Evolutionary conservation across 2,888 invertebrate genomes (phyloP).

Genomic region (Lasioglossum zephyrum): DNA sequence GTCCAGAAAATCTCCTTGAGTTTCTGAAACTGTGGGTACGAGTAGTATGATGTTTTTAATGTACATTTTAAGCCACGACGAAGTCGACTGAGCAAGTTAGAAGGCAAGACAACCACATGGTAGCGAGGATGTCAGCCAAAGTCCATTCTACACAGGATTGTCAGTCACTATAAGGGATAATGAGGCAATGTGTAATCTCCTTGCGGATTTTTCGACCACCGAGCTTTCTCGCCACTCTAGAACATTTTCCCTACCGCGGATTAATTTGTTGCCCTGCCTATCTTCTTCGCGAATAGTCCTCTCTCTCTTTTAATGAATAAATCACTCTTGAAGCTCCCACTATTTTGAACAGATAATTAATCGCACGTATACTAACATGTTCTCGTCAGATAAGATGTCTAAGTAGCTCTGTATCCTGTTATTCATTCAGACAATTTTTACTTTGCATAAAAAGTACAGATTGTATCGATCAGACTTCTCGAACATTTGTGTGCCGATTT

Average conservation of each 20-base stretch:
- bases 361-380: not conserved
- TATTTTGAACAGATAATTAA: not conserved
- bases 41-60: constrained; percentile 45
- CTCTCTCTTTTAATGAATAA: not conserved
- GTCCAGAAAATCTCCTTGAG: constrained; percentile 20
- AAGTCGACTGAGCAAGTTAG: not conserved
- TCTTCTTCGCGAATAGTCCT: not conserved
- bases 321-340: not conserved
- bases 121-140: not conserved
- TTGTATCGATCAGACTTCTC: not conserved
- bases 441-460: not conserved
- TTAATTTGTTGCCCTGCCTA: not conserved
- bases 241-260: constrained; percentile 28
- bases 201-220: constrained; percentile 27
- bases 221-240: not conserved
- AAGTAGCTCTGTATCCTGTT: too few relatives aligned
- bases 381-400: not conserved
- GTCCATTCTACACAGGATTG: not conserved
- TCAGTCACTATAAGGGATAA: constrained; percentile 33
- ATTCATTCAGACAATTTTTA: too few relatives aligned
- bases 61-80: constrained; percentile 16
- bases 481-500: not conserved
- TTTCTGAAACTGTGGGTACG: constrained; percentile 20
- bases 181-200: constrained; percentile 48
- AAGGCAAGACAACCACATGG: constrained; percentile 25